Evolutionary conservation across 2,113 vertebrate genomes (phyloP).

Genomic region (Zeus faber): DNA sequence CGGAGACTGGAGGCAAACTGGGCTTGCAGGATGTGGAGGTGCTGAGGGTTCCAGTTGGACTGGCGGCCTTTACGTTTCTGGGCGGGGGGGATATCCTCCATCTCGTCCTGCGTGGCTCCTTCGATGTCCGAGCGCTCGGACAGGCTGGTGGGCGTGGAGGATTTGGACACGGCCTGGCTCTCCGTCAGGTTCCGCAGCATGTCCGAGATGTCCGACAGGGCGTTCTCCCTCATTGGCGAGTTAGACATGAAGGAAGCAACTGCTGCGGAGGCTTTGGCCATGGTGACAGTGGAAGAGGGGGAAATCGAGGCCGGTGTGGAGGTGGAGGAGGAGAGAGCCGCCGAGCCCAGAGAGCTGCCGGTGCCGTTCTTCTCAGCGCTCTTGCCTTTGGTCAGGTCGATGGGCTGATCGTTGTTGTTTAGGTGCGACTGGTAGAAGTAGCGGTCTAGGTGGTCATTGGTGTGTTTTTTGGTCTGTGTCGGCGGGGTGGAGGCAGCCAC

Average conservation of each 20-base stretch:
- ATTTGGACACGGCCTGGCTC: constrained; percentile 90
- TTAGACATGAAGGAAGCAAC: constrained; percentile 95
- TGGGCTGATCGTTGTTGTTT: constrained; percentile 92
- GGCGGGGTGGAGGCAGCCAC: constrained; percentile 88
- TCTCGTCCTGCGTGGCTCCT: constrained; percentile 88
- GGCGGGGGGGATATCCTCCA: constrained; percentile 91
- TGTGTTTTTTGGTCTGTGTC: constrained; percentile 87
- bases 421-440: constrained; percentile 92
- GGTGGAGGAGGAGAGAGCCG: constrained; percentile 86
- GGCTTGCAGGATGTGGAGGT: constrained; percentile 96
- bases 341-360: constrained; percentile 86
- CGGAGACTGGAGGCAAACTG: constrained; percentile 97
- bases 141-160: constrained; percentile 94
- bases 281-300: constrained; percentile 87
- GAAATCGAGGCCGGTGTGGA: constrained; percentile 89
- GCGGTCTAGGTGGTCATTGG: constrained; percentile 88
- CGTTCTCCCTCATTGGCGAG: constrained; percentile 96
- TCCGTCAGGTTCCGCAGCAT: constrained; percentile 99
- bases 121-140: constrained; percentile 95
- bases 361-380: constrained; percentile 76
- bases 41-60: constrained; percentile 99
- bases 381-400: constrained; percentile 98
- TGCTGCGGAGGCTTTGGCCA: constrained; percentile 91
- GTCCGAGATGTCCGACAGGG: constrained; percentile 98
- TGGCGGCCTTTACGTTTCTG: constrained; percentile 98